A percentile compares a stretch with the other conserved stretches of the same genome.
Evolutionary conservation across 2,113 vertebrate species (phyloP).

Genomic region (Ammospiza nelsoni): DNA sequence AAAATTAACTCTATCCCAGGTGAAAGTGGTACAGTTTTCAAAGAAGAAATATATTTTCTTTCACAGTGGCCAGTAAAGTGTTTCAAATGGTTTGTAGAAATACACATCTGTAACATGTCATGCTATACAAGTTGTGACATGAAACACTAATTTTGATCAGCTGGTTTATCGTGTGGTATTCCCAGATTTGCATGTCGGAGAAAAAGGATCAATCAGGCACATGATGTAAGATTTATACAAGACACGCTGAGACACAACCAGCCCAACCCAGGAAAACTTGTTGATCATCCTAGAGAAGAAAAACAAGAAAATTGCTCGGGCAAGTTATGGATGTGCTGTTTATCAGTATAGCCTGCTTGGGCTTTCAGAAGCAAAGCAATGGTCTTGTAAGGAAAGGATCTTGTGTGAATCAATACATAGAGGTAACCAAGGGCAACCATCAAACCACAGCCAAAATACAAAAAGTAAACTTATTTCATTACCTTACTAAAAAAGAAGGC

Average conservation of each 20-base stretch:
- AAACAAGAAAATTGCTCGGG: constrained; percentile 25
- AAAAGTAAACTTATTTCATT: neutral
- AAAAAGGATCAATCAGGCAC: neutral
- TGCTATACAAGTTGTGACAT: neutral
- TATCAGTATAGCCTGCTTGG: neutral
- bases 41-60: neutral
- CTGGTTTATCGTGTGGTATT: neutral
- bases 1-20: neutral
- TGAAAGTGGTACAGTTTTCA: neutral
- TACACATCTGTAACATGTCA: neutral
- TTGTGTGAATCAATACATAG: too few relatives aligned
- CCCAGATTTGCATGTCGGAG: neutral
- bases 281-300: constrained; percentile 3
- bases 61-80: neutral
- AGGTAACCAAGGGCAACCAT: neutral
- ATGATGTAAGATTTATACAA: neutral
- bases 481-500: neutral
- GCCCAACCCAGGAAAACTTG: neutral
- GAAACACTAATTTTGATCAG: neutral
- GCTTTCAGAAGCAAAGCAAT: neutral
- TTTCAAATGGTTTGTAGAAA: neutral
- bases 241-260: neutral
- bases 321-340: constrained; percentile 15
- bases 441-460: neutral
- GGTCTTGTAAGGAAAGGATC: neutral